Percentiles rank a stretch among this genome's conserved stretches.
Conservation (phyloP, 2,113 vertebrate species). For the Oxyruncus cristatus region DNA sequence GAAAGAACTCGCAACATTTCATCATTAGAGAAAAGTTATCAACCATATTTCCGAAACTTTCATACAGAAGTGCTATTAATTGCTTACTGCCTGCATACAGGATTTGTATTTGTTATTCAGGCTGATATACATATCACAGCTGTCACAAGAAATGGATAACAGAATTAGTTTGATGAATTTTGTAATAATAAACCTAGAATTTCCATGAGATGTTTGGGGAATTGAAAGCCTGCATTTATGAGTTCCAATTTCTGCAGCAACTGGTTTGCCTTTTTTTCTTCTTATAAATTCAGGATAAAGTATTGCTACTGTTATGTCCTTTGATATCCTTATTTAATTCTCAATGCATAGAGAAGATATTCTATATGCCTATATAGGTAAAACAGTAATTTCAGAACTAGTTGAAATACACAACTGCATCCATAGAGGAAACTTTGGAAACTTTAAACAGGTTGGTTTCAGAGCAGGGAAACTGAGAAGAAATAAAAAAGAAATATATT, state of each 20-base stretch:
- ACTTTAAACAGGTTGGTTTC: neutral
- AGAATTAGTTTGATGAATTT: constrained; percentile 12
- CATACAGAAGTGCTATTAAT: neutral
- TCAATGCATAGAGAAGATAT: neutral
- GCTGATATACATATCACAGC: neutral
- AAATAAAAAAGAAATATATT: neutral
- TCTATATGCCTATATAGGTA: neutral
- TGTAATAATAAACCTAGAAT: neutral
- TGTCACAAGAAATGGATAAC: neutral
- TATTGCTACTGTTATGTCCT: neutral
- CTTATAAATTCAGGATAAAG: neutral
- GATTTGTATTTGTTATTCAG: neutral
- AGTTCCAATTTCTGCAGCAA: neutral
- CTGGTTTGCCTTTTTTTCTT: neutral
- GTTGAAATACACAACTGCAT: neutral
- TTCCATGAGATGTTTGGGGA: neutral
- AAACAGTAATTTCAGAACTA: neutral
- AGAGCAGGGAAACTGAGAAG: neutral
- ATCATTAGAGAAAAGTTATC: neutral
- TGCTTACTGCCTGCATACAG: neutral
- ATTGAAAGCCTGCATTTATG: neutral
- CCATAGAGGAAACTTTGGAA: neutral
- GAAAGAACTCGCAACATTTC: constrained; percentile 25
- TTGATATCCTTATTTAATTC: neutral
- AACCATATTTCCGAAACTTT: constrained; percentile 1